These are phyloP conservation scores for Catharus minimus DNA, from an alignment of 2,113 vertebrate genomes.

Conservation along the genomic window DNA sequence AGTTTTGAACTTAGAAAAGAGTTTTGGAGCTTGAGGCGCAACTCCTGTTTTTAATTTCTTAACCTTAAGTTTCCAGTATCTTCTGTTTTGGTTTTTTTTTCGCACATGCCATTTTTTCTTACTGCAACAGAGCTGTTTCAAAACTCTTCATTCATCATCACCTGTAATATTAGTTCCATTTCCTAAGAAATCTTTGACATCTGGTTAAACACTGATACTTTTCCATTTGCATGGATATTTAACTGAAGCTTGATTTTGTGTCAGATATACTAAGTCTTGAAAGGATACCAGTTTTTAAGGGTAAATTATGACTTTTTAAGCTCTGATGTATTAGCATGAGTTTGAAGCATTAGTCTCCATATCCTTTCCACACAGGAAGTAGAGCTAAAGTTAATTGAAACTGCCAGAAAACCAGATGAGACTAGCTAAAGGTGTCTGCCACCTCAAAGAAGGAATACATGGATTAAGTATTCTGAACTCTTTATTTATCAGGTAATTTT, in stretches of 20 bases:
- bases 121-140: background rate
- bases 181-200: conserved; percentile 6
- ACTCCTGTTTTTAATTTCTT: background rate
- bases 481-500: background rate
- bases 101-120: background rate
- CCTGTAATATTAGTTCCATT: background rate
- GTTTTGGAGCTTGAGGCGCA: background rate
- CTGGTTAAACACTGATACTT: background rate
- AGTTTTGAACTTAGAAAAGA: background rate
- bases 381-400: background rate
- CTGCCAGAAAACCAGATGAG: background rate
- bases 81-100: background rate
- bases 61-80: background rate
- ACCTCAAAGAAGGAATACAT: background rate
- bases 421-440: background rate
- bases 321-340: background rate
- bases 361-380: background rate
- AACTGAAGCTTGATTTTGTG: background rate
- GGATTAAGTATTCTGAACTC: background rate
- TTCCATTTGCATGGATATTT: background rate
- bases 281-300: background rate
- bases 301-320: background rate
- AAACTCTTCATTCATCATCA: background rate
- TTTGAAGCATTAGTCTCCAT: background rate
- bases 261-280: background rate